phyloP scores from a whole-genome alignment of 2,113 vertebrate genomes.

The Salvelinus sp. region DNA sequence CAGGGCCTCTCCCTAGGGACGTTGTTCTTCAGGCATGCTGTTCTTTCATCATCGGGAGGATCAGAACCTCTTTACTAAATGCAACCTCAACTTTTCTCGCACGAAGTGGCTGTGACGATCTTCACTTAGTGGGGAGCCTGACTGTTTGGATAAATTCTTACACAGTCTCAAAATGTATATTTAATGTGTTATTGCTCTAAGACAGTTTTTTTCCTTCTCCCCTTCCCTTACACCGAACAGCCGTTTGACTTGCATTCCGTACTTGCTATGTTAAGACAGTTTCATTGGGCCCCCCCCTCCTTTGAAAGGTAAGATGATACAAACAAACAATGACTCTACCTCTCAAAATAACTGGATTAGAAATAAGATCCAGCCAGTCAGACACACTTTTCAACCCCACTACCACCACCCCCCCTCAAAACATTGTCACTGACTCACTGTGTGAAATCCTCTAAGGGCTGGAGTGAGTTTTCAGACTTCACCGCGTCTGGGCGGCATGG shows the following conservation, averaged over 20 bases:
- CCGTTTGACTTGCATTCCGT: conserved; percentile 37
- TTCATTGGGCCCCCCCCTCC: conserved; percentile 29
- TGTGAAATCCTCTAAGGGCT: neutral
- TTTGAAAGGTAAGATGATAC: conserved; percentile 33
- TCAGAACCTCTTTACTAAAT: conserved; percentile 40
- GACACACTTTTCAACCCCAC: neutral
- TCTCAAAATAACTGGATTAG: conserved; percentile 32
- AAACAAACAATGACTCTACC: conserved; percentile 34
- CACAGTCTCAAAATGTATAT: conserved; percentile 21
- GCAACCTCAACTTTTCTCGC: conserved; percentile 34
- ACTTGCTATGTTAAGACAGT: conserved; percentile 8
- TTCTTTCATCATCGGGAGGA: conserved; percentile 62
- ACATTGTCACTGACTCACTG: neutral
- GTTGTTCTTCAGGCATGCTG: conserved; percentile 22
- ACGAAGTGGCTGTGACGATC: conserved; percentile 23
- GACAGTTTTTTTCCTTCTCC: neutral
- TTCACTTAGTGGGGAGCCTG: conserved; percentile 25
- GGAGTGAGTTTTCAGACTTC: conserved; percentile 34
- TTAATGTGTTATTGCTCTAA: neutral
- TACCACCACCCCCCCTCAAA: neutral
- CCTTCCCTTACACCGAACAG: conserved; percentile 1
- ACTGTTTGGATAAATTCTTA: conserved; percentile 29
- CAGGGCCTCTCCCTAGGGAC: conserved; percentile 43
- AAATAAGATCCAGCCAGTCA: neutral
- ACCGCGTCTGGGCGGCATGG: conserved; percentile 17